Base-by-base conservation (phyloP, 1,140 invertebrate species). In the Leptopilina boulardi region DNA sequence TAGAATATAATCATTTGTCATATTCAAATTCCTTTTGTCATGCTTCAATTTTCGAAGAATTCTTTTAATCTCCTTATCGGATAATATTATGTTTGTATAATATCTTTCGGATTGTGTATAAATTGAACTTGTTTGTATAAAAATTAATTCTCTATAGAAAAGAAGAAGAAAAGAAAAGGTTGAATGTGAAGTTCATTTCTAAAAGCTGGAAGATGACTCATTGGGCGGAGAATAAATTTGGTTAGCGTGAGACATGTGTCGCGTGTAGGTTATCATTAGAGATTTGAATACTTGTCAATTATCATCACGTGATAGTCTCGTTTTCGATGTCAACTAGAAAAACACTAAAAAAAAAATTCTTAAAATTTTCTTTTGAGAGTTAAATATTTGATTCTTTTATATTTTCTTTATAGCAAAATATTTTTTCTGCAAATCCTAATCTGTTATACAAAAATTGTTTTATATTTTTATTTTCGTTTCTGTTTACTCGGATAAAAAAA, bases 211-310 rank as follows among this genome's bases (percentile, higher is more conserved):
- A 30, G 56, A 59, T 59, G 56, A 59, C 56, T 59, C 56, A 59
- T 30, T 59, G 21, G 9, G 56, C 13, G 13, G 21, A 10, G 10
- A 59, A 59, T 59, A 26, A 59, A 26, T 26, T 59, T 30, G 11
- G 56, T 59, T 59, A 26, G 56, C 21, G 56, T 59, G 56, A 59
- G 56, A 26, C 21, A 26, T 59, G 56, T 59, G 56, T 26, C 56
- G 56, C 56, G 56, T 59, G 56, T 59, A 15, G 23, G 13, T 59
- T 59, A 59, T 59, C 56, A 59, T 59, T 26, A 26, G 56, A 26
- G 56, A 59, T 59, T 59, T 59, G 56, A 59, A 59, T 59, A 59
- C 56, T 59, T 26, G 21, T 26, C 56, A 21, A 59, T 59, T 59
- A 59, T 59, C 54, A 56, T 56, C 21, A 26, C 21, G 21, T 59